These are phyloP conservation scores for Phataginus tricuspis DNA, from an alignment of 2,797 vertebrate genomes.

Conservation along the genomic window DNA sequence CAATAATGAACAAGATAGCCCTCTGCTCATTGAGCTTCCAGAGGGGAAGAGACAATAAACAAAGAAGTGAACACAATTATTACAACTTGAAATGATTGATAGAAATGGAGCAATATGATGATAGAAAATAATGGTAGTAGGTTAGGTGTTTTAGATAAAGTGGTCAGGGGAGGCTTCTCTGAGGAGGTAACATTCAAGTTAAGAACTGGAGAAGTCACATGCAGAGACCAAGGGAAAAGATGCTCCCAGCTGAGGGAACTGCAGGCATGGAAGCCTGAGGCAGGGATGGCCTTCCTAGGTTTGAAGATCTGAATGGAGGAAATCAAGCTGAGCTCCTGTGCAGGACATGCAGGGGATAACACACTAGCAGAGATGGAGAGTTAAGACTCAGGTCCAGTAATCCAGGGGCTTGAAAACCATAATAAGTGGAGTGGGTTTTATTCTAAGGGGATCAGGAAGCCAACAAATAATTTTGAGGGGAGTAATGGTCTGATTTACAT, in stretches of 20 bases:
- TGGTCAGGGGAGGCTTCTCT: not conserved
- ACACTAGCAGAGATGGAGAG: fast-evolving
- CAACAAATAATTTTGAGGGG: not conserved
- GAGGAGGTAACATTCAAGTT: not conserved
- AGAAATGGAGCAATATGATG: not conserved
- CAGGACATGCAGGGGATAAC: not conserved
- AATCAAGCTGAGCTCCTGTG: not conserved
- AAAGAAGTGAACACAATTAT: not conserved
- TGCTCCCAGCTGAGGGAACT: not conserved
- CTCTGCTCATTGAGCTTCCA: not conserved
- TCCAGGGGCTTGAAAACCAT: not conserved
- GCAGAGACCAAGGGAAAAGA: not conserved
- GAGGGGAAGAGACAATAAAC: not conserved
- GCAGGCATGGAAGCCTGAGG: not conserved
- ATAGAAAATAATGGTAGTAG: not conserved
- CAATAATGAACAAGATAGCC: not conserved
- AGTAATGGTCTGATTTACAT: not conserved
- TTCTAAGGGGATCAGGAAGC: not conserved
- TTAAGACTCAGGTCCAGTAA: not conserved
- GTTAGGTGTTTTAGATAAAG: not conserved
- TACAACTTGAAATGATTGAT: not conserved
- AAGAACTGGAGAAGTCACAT: not conserved
- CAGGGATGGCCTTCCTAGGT: not conserved
- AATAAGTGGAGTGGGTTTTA: not conserved
- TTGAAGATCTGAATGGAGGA: not conserved